phyloP scores from a whole-genome alignment of 2,888 invertebrate genomes.

The Conomelus anceps region DNA sequence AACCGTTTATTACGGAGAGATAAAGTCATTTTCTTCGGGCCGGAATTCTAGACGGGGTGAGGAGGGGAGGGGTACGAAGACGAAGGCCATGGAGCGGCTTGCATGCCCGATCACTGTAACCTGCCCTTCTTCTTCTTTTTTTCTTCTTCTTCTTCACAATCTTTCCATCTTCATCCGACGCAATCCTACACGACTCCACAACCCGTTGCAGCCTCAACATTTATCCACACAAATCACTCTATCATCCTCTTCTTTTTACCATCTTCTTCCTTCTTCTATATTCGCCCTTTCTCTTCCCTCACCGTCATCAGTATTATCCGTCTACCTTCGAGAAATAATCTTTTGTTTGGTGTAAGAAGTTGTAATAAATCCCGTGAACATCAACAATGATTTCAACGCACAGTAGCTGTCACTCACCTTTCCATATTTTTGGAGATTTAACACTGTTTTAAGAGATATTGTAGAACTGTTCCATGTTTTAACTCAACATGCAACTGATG shows the following conservation, averaged over 20 bases:
- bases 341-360: background rate
- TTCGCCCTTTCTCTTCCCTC: background rate
- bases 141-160: background rate
- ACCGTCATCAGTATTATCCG: background rate
- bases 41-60: background rate
- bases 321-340: background rate
- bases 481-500: too few relatives aligned
- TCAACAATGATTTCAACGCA: background rate
- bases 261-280: background rate
- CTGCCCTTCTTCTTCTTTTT: background rate
- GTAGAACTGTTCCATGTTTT: too few relatives aligned
- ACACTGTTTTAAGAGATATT: too few relatives aligned
- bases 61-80: too few relatives aligned
- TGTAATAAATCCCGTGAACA: background rate
- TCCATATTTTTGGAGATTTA: background rate
- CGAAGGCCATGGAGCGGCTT: background rate
- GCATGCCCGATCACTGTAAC: background rate
- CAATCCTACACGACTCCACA: background rate
- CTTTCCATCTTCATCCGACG: background rate
- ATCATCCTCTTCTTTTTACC: background rate
- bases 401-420: background rate
- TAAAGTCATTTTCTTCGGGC: constrained; percentile 24
- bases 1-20: constrained; percentile 25
- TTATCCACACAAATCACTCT: background rate
- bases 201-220: background rate